These are phyloP conservation scores for Centropus bengalensis DNA, from an alignment of 2,113 vertebrate genomes.

Conservation along the genomic window DNA sequence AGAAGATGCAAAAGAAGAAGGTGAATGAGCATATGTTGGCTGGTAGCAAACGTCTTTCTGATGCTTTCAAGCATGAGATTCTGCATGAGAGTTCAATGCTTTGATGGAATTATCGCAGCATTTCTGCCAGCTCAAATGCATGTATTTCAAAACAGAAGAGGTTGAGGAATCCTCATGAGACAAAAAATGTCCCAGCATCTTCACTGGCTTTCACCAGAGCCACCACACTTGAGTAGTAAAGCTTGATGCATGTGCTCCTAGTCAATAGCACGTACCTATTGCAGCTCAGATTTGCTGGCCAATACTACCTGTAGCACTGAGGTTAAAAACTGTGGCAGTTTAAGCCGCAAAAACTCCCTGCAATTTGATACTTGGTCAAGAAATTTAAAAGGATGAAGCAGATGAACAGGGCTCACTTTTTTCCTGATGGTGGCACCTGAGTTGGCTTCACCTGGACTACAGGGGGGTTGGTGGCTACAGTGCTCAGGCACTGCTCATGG, in stretches of 20 bases:
- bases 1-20: constrained; percentile 8
- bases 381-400: not conserved
- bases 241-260: not conserved
- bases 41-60: not conserved
- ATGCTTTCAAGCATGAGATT: not conserved
- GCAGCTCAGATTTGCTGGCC: not conserved
- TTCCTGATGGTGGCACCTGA: not conserved
- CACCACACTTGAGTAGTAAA: not conserved
- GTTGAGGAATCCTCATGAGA: not conserved
- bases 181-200: not conserved
- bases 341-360: not conserved
- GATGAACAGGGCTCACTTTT: not conserved
- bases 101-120: not conserved
- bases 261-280: not conserved
- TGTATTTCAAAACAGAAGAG: not conserved
- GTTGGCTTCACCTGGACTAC: not conserved
- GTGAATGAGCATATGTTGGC: not conserved
- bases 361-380: not conserved
- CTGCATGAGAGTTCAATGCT: rapidly evolving
- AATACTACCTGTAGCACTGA: not conserved
- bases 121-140: not conserved
- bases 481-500: not conserved
- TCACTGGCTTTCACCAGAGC: not conserved
- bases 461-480: not conserved
- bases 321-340: not conserved